Evolutionary conservation across 2,797 vertebrate species (phyloP).

Genomic region (Geotrypetes seraphini): DNA sequence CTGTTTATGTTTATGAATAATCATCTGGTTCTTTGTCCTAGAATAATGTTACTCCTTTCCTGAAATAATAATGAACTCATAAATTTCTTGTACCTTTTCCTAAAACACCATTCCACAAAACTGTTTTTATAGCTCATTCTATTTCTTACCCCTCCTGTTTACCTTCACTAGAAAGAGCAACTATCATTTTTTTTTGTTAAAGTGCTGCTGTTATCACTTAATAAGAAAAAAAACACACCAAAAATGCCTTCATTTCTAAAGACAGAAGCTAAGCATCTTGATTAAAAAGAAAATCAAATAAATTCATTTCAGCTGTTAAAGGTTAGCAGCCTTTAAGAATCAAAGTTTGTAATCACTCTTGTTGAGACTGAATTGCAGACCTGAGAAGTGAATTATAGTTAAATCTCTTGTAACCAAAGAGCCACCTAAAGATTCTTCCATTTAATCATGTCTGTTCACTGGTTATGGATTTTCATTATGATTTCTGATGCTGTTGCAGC

Average conservation of each 20-base stretch:
- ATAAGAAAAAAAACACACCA: too few species aligned
- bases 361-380: slow-evolving; percentile 69
- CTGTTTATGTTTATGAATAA: too few species aligned
- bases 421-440: slow-evolving; percentile 85
- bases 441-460: slow-evolving; percentile 96
- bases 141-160: too few species aligned
- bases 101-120: too few species aligned
- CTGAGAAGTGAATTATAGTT: slow-evolving; percentile 64
- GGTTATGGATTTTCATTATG: slow-evolving; percentile 99
- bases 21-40: too few species aligned
- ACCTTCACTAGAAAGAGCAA: too few species aligned
- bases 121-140: too few species aligned
- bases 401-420: slow-evolving; percentile 60
- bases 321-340: slow-evolving; percentile 70
- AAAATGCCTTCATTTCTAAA: slow-evolving; percentile 46
- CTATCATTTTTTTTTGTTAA: too few species aligned
- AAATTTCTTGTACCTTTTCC: too few species aligned
- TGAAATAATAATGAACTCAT: too few species aligned
- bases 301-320: slow-evolving; percentile 73
- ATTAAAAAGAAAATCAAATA: slow-evolving; percentile 75
- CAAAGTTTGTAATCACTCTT: slow-evolving; percentile 72
- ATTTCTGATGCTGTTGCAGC: slow-evolving; percentile 79
- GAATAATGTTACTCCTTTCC: too few species aligned
- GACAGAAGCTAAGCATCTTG: slow-evolving; percentile 52
- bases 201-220: too few species aligned